phyloP scores from a whole-genome alignment of 2,888 invertebrate species.

The Salpingus planirostris region DNA sequence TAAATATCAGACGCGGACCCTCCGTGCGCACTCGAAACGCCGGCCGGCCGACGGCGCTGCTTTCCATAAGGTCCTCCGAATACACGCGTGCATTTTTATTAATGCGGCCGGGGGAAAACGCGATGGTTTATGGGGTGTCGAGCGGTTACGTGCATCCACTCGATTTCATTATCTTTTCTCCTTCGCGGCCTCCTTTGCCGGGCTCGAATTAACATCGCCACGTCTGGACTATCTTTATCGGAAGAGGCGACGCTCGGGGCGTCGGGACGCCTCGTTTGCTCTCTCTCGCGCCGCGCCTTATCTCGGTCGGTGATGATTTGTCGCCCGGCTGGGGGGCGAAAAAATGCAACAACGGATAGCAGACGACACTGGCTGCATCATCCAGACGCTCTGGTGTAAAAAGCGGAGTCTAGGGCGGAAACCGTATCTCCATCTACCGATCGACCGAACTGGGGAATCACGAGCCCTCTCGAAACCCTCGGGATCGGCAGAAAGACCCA shows the following conservation, averaged over 20 bases:
- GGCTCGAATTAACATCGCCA: conserved; percentile 22
- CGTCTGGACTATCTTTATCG: conserved; percentile 23
- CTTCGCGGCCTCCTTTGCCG: conserved; percentile 8
- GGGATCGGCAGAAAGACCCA: too few species aligned
- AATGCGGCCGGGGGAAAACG: conserved; percentile 17
- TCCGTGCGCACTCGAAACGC: too few species aligned
- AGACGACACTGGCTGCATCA: too few species aligned
- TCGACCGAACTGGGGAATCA: too few species aligned
- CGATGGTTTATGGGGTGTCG: conserved; percentile 35
- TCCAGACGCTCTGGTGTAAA: too few species aligned
- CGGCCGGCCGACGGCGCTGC: too few species aligned
- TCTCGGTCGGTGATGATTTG: conserved; percentile 34
- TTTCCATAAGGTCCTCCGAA: too few species aligned
- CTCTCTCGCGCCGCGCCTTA: conserved; percentile 26
- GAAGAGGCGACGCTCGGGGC: conserved; percentile 12
- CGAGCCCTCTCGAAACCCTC: too few species aligned
- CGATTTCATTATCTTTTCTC: conserved; percentile 27
- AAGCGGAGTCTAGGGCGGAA: too few species aligned
- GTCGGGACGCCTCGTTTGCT: too few species aligned
- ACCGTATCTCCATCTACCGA: too few species aligned
- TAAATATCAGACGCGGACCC: conserved; percentile 25
- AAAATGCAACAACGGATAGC: too few species aligned
- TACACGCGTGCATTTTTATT: conserved; percentile 39
- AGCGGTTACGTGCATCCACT: conserved; percentile 29
- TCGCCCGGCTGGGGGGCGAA: conserved; percentile 12